These are phyloP conservation scores for Drosophila lutescens DNA, from an alignment of 2,888 invertebrate species.

Conservation along the genomic window DNA sequence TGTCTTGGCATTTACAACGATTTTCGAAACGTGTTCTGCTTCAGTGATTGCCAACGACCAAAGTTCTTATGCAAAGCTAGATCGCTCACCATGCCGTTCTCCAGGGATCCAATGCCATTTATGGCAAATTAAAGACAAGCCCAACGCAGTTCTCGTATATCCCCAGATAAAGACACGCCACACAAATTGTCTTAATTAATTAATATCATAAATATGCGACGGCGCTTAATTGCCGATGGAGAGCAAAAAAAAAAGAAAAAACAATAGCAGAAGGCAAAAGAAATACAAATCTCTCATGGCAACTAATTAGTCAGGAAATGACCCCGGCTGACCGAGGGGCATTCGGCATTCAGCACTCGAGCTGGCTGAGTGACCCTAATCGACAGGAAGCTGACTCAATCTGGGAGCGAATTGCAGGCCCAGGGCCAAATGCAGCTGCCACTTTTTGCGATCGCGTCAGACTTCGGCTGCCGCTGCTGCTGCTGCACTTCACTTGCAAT, in stretches of 20 bases:
- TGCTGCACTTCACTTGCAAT: conserved; percentile 73
- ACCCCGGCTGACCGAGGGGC: conserved; percentile 77
- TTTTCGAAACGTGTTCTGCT: background rate
- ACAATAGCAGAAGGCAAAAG: conserved; percentile 20
- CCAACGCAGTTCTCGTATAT: conserved; percentile 47
- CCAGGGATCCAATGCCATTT: conserved; percentile 35
- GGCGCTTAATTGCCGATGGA: conserved; percentile 70
- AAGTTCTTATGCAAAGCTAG: background rate
- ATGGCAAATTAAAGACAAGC: conserved; percentile 19
- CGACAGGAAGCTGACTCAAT: conserved; percentile 80
- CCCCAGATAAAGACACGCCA: conserved; percentile 53
- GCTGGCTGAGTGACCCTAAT: conserved; percentile 74
- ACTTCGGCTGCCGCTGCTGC: background rate
- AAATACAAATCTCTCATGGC: conserved; percentile 60
- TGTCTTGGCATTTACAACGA: background rate
- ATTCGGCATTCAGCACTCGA: conserved; percentile 7
- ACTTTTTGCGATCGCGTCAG: conserved; percentile 22
- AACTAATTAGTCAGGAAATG: conserved; percentile 83
- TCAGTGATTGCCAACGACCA: background rate
- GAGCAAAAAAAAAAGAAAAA: conserved; percentile 34
- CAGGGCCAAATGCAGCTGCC: conserved; percentile 53
- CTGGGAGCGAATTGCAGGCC: conserved; percentile 50
- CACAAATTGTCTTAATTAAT: conserved; percentile 78
- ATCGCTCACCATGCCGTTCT: conserved; percentile 14
- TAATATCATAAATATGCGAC: conserved; percentile 79